Conservation (phyloP, 2,797 vertebrate genomes). For the Spinus pinus region DNA sequence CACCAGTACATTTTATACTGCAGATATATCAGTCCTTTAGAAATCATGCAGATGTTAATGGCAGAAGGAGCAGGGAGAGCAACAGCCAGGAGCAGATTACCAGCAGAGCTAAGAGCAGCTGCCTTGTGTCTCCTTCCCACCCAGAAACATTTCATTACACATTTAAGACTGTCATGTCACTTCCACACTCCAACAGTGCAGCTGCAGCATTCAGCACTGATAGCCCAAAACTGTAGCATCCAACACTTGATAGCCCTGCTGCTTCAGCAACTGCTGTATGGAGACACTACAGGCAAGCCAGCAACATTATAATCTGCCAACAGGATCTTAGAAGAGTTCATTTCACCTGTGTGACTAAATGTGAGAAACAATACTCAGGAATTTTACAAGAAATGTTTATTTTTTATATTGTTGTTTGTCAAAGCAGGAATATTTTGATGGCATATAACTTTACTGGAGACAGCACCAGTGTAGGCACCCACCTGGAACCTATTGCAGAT, state of each 20-base stretch:
- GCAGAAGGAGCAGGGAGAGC: not conserved
- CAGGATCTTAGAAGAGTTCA: not conserved
- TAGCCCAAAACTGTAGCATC: not conserved
- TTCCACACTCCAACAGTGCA: not conserved
- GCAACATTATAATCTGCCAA: not conserved
- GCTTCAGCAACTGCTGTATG: not conserved
- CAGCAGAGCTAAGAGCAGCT: not conserved
- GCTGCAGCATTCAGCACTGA: not conserved
- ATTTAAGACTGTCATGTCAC: not conserved
- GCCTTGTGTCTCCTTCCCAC: not conserved
- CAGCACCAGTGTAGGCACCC: not conserved
- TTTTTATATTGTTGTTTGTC: not conserved
- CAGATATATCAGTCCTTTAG: not conserved
- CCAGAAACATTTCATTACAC: not conserved
- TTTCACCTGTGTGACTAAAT: not conserved
- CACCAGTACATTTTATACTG: not conserved
- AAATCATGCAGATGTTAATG: not conserved
- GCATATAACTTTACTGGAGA: not conserved
- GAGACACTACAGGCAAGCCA: not conserved
- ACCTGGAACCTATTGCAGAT: not conserved
- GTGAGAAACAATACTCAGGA: not conserved
- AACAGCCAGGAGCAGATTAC: not conserved
- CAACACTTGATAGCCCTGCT: not conserved
- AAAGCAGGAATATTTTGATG: not conserved
- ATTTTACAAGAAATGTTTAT: not conserved